Percentiles rank a stretch among this genome's conserved stretches.
Conservation (phyloP, 2,797 vertebrate genomes). For the Remorina albescens region DNA sequence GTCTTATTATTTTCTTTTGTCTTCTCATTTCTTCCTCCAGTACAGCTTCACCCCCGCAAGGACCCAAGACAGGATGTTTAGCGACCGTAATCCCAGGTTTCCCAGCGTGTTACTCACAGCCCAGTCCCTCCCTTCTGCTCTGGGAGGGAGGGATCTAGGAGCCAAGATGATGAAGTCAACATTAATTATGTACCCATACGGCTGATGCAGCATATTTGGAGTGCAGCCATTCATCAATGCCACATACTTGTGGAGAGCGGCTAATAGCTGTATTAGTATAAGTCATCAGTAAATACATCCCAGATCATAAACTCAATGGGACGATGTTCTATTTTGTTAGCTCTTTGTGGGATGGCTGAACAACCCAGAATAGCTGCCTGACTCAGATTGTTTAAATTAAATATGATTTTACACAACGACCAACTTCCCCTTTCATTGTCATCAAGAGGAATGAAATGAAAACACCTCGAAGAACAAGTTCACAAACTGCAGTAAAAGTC, state of each 20-base stretch:
- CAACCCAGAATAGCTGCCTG: constrained; percentile 34
- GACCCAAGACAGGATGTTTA: constrained; percentile 16
- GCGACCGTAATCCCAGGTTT: constrained; percentile 45
- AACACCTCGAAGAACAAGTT: constrained; percentile 29
- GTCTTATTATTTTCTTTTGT: background rate
- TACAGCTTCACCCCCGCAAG: constrained; percentile 3
- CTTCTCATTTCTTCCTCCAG: constrained; percentile 5
- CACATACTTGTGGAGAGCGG: constrained; percentile 29
- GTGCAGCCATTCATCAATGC: constrained; percentile 66
- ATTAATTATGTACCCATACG: constrained; percentile 49
- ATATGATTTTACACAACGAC: constrained; percentile 44
- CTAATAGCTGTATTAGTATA: constrained; percentile 49
- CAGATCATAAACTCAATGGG: constrained; percentile 19
- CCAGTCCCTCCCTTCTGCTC: constrained; percentile 27
- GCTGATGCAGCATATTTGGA: constrained; percentile 62
- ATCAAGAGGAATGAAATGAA: constrained; percentile 19
- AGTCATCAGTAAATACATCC: constrained; percentile 32
- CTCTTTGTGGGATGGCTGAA: constrained; percentile 20
- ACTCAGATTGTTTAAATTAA: constrained; percentile 52
- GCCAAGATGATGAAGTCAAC: constrained; percentile 41
- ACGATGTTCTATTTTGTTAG: background rate
- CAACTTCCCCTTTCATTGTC: constrained; percentile 33
- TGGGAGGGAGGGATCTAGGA: background rate
- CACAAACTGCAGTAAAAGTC: constrained; percentile 7
- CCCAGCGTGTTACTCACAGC: constrained; percentile 46